phyloP scores from a whole-genome alignment of 2,888 invertebrate species.

The Lingula anatina region DNA sequence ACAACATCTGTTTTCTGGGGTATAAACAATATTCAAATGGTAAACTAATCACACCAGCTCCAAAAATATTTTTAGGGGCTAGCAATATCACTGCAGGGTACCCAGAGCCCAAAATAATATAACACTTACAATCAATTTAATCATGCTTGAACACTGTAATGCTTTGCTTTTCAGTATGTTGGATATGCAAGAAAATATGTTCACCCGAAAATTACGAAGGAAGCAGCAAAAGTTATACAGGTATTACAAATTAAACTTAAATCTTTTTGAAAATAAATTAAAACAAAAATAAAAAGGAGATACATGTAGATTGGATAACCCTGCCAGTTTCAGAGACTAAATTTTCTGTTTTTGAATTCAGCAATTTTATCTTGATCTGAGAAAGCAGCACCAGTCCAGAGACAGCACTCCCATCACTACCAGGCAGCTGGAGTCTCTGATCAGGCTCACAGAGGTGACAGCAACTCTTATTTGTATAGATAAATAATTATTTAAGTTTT shows the following conservation, averaged over 20 bases:
- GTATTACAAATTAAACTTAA: slow-evolving; percentile 13
- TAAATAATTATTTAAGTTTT: too few species aligned
- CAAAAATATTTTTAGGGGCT: too few species aligned
- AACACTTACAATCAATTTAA: too few species aligned
- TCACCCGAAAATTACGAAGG: slow-evolving; percentile 68
- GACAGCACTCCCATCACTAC: slow-evolving; percentile 78
- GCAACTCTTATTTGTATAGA: too few species aligned
- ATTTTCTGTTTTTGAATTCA: slow-evolving; percentile 55
- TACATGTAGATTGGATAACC: too few species aligned
- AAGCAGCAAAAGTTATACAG: slow-evolving; percentile 63
- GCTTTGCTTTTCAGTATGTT: slow-evolving; percentile 62
- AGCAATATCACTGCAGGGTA: too few species aligned
- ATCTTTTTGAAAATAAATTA: background rate
- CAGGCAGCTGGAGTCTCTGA: slow-evolving; percentile 82
- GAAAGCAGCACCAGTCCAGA: slow-evolving; percentile 62
- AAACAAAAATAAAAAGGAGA: background rate
- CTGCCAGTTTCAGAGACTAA: too few species aligned
- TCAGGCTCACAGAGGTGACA: slow-evolving; percentile 64
- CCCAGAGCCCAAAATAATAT: too few species aligned
- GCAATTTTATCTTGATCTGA: slow-evolving; percentile 74
- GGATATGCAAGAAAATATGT: slow-evolving; percentile 86
- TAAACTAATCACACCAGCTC: too few species aligned
- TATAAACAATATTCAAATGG: too few species aligned
- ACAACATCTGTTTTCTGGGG: too few species aligned
- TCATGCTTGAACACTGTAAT: too few species aligned